Conservation (phyloP, 2,797 vertebrate genomes). For the Phoeniculus purpureus region DNA sequence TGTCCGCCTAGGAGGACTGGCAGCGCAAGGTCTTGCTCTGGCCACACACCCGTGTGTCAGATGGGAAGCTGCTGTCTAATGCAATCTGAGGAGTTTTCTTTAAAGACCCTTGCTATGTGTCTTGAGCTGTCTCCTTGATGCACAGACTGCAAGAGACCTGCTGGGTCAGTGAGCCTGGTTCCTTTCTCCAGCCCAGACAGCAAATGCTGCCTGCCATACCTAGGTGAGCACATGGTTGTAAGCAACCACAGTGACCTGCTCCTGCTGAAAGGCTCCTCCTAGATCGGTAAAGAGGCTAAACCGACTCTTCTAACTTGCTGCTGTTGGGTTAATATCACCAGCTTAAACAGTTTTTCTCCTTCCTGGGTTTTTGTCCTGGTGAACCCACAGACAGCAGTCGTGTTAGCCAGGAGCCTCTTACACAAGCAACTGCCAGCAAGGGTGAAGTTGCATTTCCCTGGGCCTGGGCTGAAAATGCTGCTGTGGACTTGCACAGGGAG, state of each 20-base stretch:
- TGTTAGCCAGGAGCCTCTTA: background rate
- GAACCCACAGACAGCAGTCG: background rate
- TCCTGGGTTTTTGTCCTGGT: background rate
- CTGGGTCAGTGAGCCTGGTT: background rate
- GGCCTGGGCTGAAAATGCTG: background rate
- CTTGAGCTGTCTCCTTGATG: background rate
- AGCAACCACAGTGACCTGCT: background rate
- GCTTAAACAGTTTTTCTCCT: background rate
- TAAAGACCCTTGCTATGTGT: background rate
- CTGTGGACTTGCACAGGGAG: background rate
- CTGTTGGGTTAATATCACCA: background rate
- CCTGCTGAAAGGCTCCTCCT: background rate
- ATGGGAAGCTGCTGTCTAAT: fast-evolving
- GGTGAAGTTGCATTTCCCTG: background rate
- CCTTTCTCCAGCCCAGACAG: background rate
- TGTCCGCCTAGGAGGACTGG: background rate
- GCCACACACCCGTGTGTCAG: background rate
- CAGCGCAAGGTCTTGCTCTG: fast-evolving
- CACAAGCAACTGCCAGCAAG: background rate
- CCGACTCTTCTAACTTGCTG: background rate
- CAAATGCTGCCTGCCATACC: background rate
- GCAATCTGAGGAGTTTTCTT: background rate
- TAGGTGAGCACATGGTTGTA: background rate
- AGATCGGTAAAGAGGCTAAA: background rate
- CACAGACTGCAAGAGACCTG: background rate